phyloP scores from a whole-genome alignment of 2,113 vertebrate species.

The Thinocorus orbignyianus region DNA sequence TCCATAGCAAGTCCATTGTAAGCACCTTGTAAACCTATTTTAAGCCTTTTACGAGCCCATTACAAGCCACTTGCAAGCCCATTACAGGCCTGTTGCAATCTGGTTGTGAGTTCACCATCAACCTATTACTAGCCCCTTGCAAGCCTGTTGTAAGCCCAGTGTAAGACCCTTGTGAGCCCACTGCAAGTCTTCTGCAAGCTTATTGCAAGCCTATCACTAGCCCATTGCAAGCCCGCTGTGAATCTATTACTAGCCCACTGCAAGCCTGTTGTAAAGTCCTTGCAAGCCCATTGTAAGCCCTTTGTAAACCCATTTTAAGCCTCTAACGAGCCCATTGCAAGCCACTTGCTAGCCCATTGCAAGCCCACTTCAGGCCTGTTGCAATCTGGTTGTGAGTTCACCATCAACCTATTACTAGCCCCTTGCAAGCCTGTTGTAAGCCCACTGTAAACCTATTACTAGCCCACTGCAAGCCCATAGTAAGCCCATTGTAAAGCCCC shows the following conservation, averaged over 20 bases:
- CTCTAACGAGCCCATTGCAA: too few relatives aligned
- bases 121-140: too few relatives aligned
- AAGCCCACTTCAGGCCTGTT: background rate
- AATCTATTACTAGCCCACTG: accelerated
- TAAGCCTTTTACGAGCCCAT: too few relatives aligned
- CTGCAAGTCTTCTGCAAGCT: background rate
- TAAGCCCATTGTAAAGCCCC: background rate
- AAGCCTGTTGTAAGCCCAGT: too few relatives aligned
- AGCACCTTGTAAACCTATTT: too few relatives aligned
- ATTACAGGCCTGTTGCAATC: background rate
- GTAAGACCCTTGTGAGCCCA: accelerated
- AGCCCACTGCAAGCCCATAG: too few relatives aligned
- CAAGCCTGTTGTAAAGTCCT: too few relatives aligned
- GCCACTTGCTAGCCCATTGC: accelerated
- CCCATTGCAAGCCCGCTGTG: accelerated
- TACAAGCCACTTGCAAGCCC: too few relatives aligned
- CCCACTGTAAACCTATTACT: accelerated
- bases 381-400: accelerated
- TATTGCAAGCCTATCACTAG: accelerated
- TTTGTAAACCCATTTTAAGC: background rate
- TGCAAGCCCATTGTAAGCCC: too few relatives aligned
- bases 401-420: accelerated
- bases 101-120: too few relatives aligned
- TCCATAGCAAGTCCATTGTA: too few relatives aligned
- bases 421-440: too few relatives aligned